These are phyloP conservation scores for Ardeotis arabs DNA, from an alignment of 2,113 vertebrate species.

Conservation along the genomic window DNA sequence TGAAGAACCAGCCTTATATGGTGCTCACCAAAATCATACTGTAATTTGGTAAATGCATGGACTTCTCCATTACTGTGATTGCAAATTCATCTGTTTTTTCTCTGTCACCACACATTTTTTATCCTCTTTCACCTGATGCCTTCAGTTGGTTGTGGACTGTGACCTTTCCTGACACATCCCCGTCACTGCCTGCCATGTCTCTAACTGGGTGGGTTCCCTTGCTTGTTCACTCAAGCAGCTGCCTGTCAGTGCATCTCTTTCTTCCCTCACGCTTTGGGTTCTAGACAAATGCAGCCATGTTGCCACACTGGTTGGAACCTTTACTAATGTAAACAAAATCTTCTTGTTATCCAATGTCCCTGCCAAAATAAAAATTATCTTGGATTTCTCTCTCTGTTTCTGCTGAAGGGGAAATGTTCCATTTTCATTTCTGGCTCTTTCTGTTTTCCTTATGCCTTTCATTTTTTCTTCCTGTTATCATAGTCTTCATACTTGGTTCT, in stretches of 20 bases:
- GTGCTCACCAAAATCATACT: neutral
- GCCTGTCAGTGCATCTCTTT: neutral
- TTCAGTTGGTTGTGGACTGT: neutral
- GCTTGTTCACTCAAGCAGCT: neutral
- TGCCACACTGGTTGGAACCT: neutral
- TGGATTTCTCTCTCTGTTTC: neutral
- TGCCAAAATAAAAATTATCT: neutral
- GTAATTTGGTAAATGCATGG: neutral
- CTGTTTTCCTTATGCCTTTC: neutral
- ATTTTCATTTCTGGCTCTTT: neutral
- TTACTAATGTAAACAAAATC: neutral
- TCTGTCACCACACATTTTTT: neutral
- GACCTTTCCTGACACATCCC: neutral
- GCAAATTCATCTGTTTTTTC: neutral
- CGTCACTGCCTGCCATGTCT: neutral
- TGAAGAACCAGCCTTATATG: neutral
- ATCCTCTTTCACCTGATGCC: neutral
- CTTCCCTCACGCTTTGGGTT: neutral
- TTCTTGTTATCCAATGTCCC: neutral
- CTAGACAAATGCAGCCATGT: too few relatives aligned
- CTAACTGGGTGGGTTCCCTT: neutral
- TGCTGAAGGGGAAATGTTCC: neutral
- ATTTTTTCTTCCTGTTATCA: neutral
- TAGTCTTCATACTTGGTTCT: neutral
- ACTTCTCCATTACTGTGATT: neutral